Percentiles rank a stretch among this genome's conserved stretches.
Conservation (phyloP, 2,113 vertebrate species). For the Girardinichthys multiradiatus region DNA sequence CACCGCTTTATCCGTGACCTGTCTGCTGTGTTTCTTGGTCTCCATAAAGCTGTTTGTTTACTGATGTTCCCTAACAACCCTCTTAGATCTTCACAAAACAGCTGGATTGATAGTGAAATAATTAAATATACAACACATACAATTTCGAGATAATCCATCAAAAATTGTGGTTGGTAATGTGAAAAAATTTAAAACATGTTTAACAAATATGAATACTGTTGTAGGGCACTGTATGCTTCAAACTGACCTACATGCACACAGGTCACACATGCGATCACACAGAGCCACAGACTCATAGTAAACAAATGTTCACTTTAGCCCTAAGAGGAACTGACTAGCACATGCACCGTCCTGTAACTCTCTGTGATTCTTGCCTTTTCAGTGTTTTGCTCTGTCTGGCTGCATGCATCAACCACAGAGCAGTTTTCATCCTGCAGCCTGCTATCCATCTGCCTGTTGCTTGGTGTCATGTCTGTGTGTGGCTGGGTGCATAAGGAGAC, state of each 20-base stretch:
- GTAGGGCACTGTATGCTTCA: neutral
- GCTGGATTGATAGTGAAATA: too few relatives aligned
- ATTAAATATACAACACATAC: too few relatives aligned
- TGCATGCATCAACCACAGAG: conserved; percentile 10
- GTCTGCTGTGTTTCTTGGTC: too few relatives aligned
- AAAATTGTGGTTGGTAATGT: too few relatives aligned
- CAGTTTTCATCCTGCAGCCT: conserved; percentile 8
- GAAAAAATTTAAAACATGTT: neutral
- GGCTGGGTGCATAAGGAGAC: conserved; percentile 3
- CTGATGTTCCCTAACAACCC: too few relatives aligned
- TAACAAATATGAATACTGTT: neutral
- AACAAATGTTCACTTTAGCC: neutral
- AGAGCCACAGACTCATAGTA: neutral
- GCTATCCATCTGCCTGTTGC: conserved; percentile 32
- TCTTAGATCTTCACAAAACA: too few relatives aligned
- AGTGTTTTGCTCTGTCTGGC: neutral
- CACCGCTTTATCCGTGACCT: too few relatives aligned
- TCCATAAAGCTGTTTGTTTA: too few relatives aligned
- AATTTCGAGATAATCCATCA: too few relatives aligned
- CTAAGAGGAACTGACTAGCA: too few relatives aligned
- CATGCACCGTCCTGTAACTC: too few relatives aligned
- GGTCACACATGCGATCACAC: neutral
- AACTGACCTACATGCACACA: neutral
- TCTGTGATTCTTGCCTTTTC: too few relatives aligned
- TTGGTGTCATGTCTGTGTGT: conserved; percentile 14